Percentiles rank a stretch among this genome's conserved stretches.
Evolutionary conservation across 2,888 invertebrate genomes (phyloP).

Genomic region (Acleris emargana): DNA sequence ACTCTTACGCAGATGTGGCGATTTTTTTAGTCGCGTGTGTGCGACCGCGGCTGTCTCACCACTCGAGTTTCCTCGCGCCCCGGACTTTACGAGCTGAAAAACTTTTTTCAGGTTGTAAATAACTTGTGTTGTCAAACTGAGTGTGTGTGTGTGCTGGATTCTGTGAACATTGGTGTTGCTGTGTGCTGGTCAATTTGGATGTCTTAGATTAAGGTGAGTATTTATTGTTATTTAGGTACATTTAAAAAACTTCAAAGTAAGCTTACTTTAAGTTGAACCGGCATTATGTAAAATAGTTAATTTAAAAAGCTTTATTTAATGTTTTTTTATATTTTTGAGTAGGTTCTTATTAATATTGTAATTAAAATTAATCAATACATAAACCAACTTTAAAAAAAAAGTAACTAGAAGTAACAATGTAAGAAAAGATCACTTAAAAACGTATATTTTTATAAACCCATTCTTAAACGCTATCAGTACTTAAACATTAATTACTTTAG

Average conservation of each 20-base stretch:
- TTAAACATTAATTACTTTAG: not conserved
- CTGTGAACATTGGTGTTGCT: slow-evolving; percentile 45
- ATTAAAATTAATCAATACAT: not conserved
- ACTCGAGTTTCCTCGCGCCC: slow-evolving; percentile 58
- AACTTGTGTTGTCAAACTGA: slow-evolving; percentile 47
- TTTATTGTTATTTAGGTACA: slow-evolving; percentile 22
- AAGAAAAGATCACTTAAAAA: too few species aligned
- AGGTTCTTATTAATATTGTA: slow-evolving; percentile 25
- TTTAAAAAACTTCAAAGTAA: not conserved
- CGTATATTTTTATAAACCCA: too few species aligned
- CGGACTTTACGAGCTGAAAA: slow-evolving; percentile 63
- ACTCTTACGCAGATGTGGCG: slow-evolving; percentile 82
- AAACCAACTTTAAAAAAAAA: not conserved
- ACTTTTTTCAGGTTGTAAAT: slow-evolving; percentile 61
- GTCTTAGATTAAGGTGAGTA: slow-evolving; percentile 74
- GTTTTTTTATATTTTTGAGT: not conserved
- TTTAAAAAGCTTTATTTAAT: not conserved
- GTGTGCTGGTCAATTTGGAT: slow-evolving; percentile 64
- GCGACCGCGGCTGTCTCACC: slow-evolving; percentile 71
- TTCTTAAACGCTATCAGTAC: not conserved
- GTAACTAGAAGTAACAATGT: too few species aligned
- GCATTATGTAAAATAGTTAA: too few species aligned
- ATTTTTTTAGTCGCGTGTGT: slow-evolving; percentile 82
- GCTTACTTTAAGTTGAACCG: too few species aligned
- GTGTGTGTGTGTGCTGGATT: slow-evolving; percentile 55